Percentiles rank a stretch among this genome's conserved stretches.
These are phyloP conservation scores for Microcebus ravelobensis DNA, from an alignment of 2,113 vertebrate genomes.

Conservation along the genomic window DNA sequence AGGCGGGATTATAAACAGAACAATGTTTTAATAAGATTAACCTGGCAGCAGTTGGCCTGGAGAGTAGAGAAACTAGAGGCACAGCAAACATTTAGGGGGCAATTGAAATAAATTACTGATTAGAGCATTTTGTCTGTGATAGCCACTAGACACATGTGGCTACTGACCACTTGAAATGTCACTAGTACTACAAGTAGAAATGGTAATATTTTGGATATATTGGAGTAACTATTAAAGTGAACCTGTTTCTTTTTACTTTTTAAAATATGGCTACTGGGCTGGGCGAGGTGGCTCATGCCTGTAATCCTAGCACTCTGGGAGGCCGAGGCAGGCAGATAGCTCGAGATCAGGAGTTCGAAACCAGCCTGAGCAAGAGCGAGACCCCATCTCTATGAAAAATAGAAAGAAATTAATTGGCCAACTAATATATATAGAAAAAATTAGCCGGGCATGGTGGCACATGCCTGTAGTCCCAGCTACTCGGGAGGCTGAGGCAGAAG, in stretches of 20 bases:
- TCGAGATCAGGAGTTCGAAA: too few relatives aligned
- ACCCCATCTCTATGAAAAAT: too few relatives aligned
- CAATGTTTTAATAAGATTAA: neutral
- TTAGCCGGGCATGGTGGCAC: too few relatives aligned
- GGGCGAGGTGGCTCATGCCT: too few relatives aligned
- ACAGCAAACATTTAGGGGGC: neutral
- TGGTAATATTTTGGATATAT: neutral
- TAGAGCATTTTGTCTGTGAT: neutral
- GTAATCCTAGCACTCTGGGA: too few relatives aligned
- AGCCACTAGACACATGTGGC: neutral
- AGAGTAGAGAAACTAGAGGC: neutral
- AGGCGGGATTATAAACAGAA: neutral
- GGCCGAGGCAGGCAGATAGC: too few relatives aligned
- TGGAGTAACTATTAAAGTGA: constrained; percentile 12
- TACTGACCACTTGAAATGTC: neutral
- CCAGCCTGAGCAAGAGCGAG: too few relatives aligned
- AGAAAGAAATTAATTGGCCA: too few relatives aligned
- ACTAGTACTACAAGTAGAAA: neutral
- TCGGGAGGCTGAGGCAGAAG: too few relatives aligned
- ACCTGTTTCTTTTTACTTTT: neutral
- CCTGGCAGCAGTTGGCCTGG: neutral
- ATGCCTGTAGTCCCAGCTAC: too few relatives aligned
- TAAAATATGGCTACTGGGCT: neutral
- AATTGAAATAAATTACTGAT: neutral
- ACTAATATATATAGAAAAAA: too few relatives aligned